Conservation (phyloP, 2,113 vertebrate genomes). For the Oryzias javanicus region DNA sequence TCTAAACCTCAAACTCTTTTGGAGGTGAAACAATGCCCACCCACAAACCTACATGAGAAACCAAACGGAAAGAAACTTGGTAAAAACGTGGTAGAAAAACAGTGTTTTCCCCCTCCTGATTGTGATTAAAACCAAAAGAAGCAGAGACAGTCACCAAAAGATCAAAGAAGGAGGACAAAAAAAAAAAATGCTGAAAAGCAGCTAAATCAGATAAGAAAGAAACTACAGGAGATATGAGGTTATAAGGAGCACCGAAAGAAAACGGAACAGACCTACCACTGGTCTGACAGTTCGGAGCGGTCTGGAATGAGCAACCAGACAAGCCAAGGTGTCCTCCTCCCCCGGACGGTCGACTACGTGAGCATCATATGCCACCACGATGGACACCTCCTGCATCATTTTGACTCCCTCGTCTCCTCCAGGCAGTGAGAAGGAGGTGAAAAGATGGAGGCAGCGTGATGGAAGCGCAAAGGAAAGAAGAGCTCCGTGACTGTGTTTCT, state of each 20-base stretch:
- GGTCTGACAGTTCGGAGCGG: constrained; percentile 86
- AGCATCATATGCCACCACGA: constrained; percentile 92
- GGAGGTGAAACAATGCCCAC: constrained; percentile 11
- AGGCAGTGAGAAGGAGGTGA: constrained; percentile 19
- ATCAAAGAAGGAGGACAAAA: not conserved
- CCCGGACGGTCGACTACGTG: constrained; percentile 90
- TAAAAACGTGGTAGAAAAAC: not conserved
- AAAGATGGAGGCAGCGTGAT: constrained; percentile 6
- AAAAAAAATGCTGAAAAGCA: not conserved
- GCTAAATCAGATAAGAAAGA: not conserved
- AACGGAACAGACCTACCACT: constrained; percentile 82
- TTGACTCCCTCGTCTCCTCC: constrained; percentile 56
- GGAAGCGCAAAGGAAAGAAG: constrained; percentile 19
- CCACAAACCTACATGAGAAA: constrained; percentile 8
- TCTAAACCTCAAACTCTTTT: constrained; percentile 31
- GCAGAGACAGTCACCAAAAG: not conserved
- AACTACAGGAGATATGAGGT: not conserved
- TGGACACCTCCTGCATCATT: constrained; percentile 99
- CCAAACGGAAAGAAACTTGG: constrained; percentile 1
- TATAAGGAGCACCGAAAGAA: not conserved
- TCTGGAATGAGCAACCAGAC: constrained; percentile 89
- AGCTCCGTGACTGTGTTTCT: constrained; percentile 50
- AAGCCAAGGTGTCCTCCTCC: constrained; percentile 89
- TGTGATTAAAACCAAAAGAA: not conserved
- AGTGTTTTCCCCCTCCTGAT: not conserved